A percentile compares a stretch with the other conserved stretches of the same genome.
Evolutionary conservation across 2,888 invertebrate genomes (phyloP).

Genomic region (Pteria penguin): DNA sequence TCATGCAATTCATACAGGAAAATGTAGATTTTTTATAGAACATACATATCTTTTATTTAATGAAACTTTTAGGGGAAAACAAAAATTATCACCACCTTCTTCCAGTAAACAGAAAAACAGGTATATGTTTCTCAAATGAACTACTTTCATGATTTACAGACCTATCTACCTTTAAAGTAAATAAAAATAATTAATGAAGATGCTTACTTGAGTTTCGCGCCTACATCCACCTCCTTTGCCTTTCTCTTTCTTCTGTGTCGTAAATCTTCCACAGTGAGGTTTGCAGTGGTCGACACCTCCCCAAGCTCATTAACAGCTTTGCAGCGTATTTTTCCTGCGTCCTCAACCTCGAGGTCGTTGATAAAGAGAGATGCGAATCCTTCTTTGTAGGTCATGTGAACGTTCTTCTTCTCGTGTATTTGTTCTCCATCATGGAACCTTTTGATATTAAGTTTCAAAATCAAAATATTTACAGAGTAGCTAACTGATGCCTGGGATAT

Average conservation of each 20-base stretch:
- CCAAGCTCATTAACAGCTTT: conserved; percentile 77
- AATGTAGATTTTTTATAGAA: neutral
- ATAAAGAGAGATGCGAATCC: conserved; percentile 84
- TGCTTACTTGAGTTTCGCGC: conserved; percentile 50
- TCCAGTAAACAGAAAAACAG: too few relatives aligned
- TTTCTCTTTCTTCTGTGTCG: conserved; percentile 69
- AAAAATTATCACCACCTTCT: too few relatives aligned
- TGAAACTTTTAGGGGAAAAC: neutral
- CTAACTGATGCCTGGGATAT: too few relatives aligned
- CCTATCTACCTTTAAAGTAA: neutral
- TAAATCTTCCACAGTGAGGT: conserved; percentile 72
- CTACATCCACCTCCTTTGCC: conserved; percentile 52
- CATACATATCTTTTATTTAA: neutral
- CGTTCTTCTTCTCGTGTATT: conserved; percentile 73
- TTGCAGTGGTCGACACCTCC: conserved; percentile 70
- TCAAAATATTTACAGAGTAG: neutral
- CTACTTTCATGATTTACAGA: neutral
- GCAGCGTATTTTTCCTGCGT: conserved; percentile 77
- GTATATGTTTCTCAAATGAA: too few relatives aligned
- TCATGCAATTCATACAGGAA: neutral
- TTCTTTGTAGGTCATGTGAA: conserved; percentile 75
- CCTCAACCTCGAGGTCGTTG: conserved; percentile 78
- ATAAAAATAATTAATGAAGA: neutral
- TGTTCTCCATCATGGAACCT: conserved; percentile 78
- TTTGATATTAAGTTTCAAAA: neutral